These are phyloP conservation scores for Psococerastis gibbosa DNA, from an alignment of 2,888 invertebrate species.

Conservation along the genomic window DNA sequence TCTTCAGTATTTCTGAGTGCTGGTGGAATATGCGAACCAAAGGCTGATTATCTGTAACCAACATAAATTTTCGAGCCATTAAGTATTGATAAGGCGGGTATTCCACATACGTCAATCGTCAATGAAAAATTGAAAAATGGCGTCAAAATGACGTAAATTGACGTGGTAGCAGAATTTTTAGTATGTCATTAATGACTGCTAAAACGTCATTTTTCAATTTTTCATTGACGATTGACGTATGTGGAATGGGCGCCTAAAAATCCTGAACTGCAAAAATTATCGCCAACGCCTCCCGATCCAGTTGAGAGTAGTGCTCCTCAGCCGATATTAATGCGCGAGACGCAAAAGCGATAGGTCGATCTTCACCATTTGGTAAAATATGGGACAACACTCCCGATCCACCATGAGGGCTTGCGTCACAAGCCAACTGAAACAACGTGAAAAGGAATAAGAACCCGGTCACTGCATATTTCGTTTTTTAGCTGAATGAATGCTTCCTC, in stretches of 20 bases:
- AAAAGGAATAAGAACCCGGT: constrained; percentile 14
- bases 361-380: constrained; percentile 10
- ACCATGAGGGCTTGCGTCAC: constrained; percentile 15
- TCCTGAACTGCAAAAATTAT: constrained; percentile 10
- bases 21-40: constrained; percentile 2
- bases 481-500: constrained; percentile 14
- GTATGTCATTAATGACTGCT: too few relatives aligned
- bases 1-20: neutral
- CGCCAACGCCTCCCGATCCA: constrained; percentile 9
- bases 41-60: neutral
- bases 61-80: neutral
- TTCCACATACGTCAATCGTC: too few relatives aligned
- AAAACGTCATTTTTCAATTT: too few relatives aligned
- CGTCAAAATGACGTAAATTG: too few relatives aligned
- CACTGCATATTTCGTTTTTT: constrained; percentile 14
- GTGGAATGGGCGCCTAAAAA: too few relatives aligned
- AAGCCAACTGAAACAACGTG: constrained; percentile 13
- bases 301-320: constrained; percentile 4
- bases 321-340: neutral
- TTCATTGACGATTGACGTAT: too few relatives aligned
- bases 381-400: constrained; percentile 16
- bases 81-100: too few relatives aligned
- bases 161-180: too few relatives aligned
- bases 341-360: constrained; percentile 9
- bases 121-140: too few relatives aligned